Conservation (phyloP, 2,797 vertebrate genomes). For the Chiloscyllium punctatum region DNA sequence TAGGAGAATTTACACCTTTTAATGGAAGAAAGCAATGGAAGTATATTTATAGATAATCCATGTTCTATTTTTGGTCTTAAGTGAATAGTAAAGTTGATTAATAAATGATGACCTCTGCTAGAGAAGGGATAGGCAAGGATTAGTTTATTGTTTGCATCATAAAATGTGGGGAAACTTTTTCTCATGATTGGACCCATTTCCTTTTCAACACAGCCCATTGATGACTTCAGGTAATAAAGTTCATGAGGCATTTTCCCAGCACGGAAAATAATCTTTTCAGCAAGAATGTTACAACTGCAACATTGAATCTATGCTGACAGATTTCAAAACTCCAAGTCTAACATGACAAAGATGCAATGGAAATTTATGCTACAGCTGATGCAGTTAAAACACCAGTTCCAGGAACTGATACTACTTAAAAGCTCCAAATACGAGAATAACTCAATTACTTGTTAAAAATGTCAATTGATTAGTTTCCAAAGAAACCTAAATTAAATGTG, state of each 20-base stretch:
- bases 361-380: conserved; percentile 23
- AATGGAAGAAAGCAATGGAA: neutral
- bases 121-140: neutral
- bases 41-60: neutral
- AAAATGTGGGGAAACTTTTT: neutral
- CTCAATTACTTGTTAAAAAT: neutral
- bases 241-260: neutral
- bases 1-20: neutral
- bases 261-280: neutral
- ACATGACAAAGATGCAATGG: neutral
- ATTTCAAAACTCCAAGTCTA: conserved; percentile 31
- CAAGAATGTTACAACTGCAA: neutral
- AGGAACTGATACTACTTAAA: neutral
- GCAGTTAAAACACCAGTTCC: neutral
- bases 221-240: neutral
- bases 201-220: neutral
- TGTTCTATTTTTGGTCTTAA: neutral
- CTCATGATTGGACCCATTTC: neutral
- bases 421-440: neutral
- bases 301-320: conserved; percentile 2
- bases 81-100: neutral
- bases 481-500: neutral
- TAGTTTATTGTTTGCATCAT: neutral
- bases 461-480: conserved; percentile 23
- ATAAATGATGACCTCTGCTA: neutral